These are phyloP conservation scores for Apocrypta bakeri DNA, from an alignment of 1,140 invertebrate genomes.

Conservation along the genomic window DNA sequence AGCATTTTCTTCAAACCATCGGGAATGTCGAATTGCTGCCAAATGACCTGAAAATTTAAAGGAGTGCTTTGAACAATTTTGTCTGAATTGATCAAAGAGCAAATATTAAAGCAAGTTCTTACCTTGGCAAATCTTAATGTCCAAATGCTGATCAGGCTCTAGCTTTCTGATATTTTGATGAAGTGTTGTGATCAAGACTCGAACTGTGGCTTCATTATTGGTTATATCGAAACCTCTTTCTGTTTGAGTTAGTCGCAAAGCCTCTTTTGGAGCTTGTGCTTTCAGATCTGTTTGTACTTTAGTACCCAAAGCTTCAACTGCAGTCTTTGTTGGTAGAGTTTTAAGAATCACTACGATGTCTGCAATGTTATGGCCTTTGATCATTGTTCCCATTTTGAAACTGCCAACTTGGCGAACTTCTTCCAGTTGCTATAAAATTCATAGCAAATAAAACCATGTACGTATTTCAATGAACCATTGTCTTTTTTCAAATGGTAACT, in stretches of 20 bases:
- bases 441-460: constrained; percentile 13
- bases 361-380: constrained; percentile 94
- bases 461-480: background rate
- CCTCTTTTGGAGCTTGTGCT: constrained; percentile 75
- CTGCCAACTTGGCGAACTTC: constrained; percentile 97
- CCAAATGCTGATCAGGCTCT: constrained; percentile 83
- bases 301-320: constrained; percentile 91
- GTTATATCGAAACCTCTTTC: constrained; percentile 90
- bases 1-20: constrained; percentile 99
- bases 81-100: background rate
- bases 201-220: constrained; percentile 87
- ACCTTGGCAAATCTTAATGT: constrained; percentile 72
- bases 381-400: constrained; percentile 98
- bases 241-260: constrained; percentile 79
- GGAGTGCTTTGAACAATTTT: background rate
- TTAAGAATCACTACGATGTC: constrained; percentile 99
- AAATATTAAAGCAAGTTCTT: background rate
- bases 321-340: constrained; percentile 96
- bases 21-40: constrained; percentile 93
- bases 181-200: constrained; percentile 93
- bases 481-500: constrained; percentile 72
- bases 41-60: constrained; percentile 82
- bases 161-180: constrained; percentile 95
- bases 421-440: constrained; percentile 89
- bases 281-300: constrained; percentile 88